These are phyloP conservation scores for Ditylenchus dipsaci DNA, from an alignment of 1,140 invertebrate species.

Conservation along the genomic window DNA sequence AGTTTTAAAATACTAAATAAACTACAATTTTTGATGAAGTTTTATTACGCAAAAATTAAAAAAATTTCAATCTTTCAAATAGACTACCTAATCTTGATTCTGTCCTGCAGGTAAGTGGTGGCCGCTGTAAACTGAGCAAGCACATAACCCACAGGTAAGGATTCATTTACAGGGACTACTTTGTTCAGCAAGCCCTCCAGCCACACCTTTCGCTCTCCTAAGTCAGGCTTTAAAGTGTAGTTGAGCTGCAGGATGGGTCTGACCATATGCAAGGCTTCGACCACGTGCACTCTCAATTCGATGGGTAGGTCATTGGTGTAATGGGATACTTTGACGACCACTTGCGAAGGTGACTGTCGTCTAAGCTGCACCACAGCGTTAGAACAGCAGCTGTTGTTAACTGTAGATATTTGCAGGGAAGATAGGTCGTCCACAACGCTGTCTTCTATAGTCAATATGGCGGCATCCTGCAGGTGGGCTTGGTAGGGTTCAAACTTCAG, in stretches of 20 bases:
- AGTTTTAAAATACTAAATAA: neutral
- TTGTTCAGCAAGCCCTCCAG: constrained; percentile 22
- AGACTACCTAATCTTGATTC: constrained; percentile 22
- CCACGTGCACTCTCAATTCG: neutral
- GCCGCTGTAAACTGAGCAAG: constrained; percentile 31
- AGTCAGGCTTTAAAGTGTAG: constrained; percentile 18
- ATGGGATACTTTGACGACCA: neutral
- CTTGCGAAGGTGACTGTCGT: constrained; percentile 4
- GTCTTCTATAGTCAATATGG: constrained; percentile 1
- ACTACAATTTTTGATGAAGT: neutral
- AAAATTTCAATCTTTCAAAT: too few species aligned
- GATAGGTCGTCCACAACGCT: neutral
- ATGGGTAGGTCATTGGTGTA: neutral
- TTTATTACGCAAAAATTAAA: too few species aligned
- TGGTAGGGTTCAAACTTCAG: neutral
- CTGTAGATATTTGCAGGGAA: neutral
- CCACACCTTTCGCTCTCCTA: constrained; percentile 18
- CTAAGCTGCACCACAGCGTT: constrained; percentile 1
- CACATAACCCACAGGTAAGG: constrained; percentile 19
- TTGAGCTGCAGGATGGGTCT: neutral
- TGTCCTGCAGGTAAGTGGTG: constrained; percentile 25
- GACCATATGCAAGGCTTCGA: neutral
- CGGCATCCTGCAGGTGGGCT: neutral
- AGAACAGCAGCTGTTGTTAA: neutral
- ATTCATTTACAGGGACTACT: constrained; percentile 33